Conservation (phyloP, 1,140 invertebrate genomes). For the Drosophila nikananu region DNA sequence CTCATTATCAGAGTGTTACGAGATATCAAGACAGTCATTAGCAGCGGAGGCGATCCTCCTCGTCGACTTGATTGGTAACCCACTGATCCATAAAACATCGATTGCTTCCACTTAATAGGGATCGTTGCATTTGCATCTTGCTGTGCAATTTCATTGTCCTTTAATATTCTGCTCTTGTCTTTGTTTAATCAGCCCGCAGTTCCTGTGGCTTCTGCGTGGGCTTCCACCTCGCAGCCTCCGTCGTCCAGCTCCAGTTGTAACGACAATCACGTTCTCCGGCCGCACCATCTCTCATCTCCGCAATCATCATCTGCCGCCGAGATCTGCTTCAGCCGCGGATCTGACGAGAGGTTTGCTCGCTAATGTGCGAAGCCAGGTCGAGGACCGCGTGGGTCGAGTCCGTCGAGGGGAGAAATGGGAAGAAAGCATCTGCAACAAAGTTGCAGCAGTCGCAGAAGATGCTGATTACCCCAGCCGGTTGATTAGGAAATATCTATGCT, state of each 20-base stretch:
- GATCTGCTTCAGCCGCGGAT: constrained; percentile 25
- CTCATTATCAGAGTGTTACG: neutral
- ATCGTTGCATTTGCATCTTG: constrained; percentile 20
- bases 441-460: constrained; percentile 45
- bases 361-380: constrained; percentile 61
- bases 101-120: constrained; percentile 23
- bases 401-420: constrained; percentile 1
- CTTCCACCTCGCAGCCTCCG: constrained; percentile 2
- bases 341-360: constrained; percentile 44
- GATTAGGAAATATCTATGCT: constrained; percentile 58
- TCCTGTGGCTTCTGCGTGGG: constrained; percentile 48
- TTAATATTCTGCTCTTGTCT: constrained; percentile 16
- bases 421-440: constrained; percentile 53
- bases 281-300: constrained; percentile 58
- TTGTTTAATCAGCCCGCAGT: constrained; percentile 49
- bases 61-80: constrained; percentile 20
- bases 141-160: constrained; percentile 25
- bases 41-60: constrained; percentile 2
- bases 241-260: constrained; percentile 36
- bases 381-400: constrained; percentile 55
- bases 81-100: constrained; percentile 50
- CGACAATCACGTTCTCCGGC: constrained; percentile 60
- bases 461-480: constrained; percentile 62
- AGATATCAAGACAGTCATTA: constrained; percentile 5
- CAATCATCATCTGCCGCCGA: constrained; percentile 64